Evolutionary conservation across 2,888 invertebrate genomes (phyloP).

Genomic region (Ethmia dodecea): DNA sequence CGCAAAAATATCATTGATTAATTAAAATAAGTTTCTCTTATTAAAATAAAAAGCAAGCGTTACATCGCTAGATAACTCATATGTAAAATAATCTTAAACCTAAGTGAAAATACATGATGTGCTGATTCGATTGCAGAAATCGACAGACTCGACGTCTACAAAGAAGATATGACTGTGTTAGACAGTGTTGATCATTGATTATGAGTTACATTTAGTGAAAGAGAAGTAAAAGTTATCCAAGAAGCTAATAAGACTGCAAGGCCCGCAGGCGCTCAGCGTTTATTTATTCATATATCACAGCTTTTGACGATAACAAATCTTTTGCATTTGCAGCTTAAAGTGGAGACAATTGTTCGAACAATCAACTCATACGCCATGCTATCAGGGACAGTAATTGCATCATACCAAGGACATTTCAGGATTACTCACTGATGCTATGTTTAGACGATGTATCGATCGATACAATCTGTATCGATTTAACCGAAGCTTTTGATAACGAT

Average conservation of each 20-base stretch:
- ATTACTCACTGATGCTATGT: too few species aligned
- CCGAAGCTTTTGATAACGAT: too few species aligned
- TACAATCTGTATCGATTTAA: too few species aligned
- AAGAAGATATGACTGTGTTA: conserved; percentile 27
- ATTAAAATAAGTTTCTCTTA: conserved; percentile 13
- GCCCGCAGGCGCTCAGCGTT: conserved; percentile 56
- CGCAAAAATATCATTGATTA: conserved; percentile 26
- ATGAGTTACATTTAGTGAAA: conserved; percentile 26
- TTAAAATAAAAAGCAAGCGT: conserved; percentile 19
- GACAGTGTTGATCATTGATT: conserved; percentile 24
- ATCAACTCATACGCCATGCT: conserved; percentile 39
- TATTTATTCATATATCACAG: conserved; percentile 74
- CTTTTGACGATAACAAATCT: conserved; percentile 78
- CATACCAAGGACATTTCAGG: too few species aligned
- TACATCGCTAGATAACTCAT: conserved; percentile 14
- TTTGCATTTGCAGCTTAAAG: conserved; percentile 75
- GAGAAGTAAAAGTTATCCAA: conserved; percentile 36
- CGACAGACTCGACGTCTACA: conserved; percentile 31
- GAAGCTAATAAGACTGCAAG: conserved; percentile 49
- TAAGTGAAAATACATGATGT: conserved; percentile 67
- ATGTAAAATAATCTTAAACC: conserved; percentile 30
- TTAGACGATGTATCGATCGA: too few species aligned
- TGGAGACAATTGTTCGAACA: conserved; percentile 72
- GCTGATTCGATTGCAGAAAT: conserved; percentile 47
- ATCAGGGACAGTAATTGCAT: conserved; percentile 25